Conservation (phyloP, 2,113 vertebrate genomes). For the Myiozetetes cayanensis region DNA sequence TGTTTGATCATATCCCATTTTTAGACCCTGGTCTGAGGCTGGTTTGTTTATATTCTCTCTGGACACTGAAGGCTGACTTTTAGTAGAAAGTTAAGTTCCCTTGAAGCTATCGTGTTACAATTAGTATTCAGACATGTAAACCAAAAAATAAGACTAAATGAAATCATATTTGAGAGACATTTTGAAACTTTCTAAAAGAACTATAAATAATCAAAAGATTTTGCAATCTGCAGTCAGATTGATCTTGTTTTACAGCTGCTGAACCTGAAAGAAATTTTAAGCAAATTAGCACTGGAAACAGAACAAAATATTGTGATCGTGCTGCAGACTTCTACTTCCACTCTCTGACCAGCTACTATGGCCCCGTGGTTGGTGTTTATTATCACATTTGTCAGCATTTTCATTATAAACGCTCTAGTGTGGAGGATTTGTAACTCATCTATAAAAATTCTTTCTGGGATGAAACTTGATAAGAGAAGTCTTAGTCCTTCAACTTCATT, state of each 20-base stretch:
- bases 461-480: conserved; percentile 41
- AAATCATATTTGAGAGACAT: conserved; percentile 69
- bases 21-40: conserved; percentile 42
- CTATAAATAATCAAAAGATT: conserved; percentile 70
- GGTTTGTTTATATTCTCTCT: conserved; percentile 69
- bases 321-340: conserved; percentile 1
- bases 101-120: conserved; percentile 64
- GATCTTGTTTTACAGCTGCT: conserved; percentile 41
- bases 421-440: conserved; percentile 41
- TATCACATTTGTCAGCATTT: conserved; percentile 56
- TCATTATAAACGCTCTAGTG: conserved; percentile 47
- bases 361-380: conserved; percentile 48
- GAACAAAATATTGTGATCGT: conserved; percentile 55
- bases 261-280: conserved; percentile 54
- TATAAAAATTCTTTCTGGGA: conserved; percentile 44
- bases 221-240: conserved; percentile 28
- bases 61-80: conserved; percentile 55
- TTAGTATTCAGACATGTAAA: conserved; percentile 74
- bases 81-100: conserved; percentile 58
- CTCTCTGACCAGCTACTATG: conserved; percentile 44
- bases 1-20: conserved; percentile 59
- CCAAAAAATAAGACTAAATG: conserved; percentile 61
- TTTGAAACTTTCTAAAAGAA: conserved; percentile 62
- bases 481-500: background rate
- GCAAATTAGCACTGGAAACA: conserved; percentile 45